A percentile compares a stretch with the other conserved stretches of the same genome.
These are phyloP conservation scores for Brienomyrus longianalis DNA, from an alignment of 2,113 vertebrate genomes.

Conservation along the genomic window DNA sequence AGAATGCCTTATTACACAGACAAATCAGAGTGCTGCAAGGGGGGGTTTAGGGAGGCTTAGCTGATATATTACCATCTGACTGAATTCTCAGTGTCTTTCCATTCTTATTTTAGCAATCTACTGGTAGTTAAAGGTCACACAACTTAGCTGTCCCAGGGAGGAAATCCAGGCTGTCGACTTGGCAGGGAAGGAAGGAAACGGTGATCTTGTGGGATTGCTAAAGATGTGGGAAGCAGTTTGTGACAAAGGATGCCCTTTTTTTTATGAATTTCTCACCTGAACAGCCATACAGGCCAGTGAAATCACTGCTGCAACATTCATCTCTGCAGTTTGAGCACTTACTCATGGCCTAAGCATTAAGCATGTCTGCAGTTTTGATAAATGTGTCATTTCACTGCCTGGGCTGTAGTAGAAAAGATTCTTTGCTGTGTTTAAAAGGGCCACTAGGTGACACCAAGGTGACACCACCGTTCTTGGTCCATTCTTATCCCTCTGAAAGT, in stretches of 20 bases:
- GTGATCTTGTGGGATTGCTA: not conserved
- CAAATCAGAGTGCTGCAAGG: not conserved
- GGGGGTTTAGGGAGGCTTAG: not conserved
- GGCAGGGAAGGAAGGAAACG: not conserved
- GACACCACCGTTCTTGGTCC: not conserved
- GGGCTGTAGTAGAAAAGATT: not conserved
- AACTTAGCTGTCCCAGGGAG: conserved; percentile 46
- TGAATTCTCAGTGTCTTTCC: conserved; percentile 24
- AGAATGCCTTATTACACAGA: not conserved
- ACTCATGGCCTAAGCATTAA: not conserved
- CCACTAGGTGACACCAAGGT: not conserved
- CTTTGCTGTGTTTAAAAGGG: not conserved
- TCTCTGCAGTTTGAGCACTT: not conserved
- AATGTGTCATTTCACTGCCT: not conserved
- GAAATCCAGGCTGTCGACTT: conserved; percentile 16
- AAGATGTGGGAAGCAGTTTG: not conserved
- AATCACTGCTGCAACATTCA: not conserved
- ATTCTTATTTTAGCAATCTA: conserved; percentile 47
- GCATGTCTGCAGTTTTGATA: not conserved
- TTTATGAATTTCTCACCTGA: not conserved
- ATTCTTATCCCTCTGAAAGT: not conserved
- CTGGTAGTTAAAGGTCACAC: conserved; percentile 45
- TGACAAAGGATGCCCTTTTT: not conserved
- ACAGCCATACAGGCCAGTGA: not conserved
- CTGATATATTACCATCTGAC: not conserved